A percentile compares a stretch with the other conserved stretches of the same genome.
phyloP scores from a whole-genome alignment of 1,140 invertebrate species.

The Drosophila guanche region DNA sequence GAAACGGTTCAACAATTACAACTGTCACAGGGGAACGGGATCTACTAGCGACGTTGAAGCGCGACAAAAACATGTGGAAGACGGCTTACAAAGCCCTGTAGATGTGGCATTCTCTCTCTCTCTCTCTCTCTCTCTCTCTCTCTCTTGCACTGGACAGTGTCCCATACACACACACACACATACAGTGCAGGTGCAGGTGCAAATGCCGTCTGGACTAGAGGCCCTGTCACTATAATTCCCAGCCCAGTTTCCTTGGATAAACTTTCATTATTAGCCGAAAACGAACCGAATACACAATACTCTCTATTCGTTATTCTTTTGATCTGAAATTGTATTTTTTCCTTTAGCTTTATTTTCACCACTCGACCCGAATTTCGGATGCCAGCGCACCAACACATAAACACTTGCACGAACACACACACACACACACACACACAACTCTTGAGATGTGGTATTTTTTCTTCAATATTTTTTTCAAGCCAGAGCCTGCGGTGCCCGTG shows the following conservation, averaged over 20 bases:
- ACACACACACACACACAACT: constrained; percentile 21
- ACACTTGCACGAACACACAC: constrained; percentile 29
- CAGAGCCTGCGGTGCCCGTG: constrained; percentile 5
- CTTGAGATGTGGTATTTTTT: constrained; percentile 58
- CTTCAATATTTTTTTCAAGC: constrained; percentile 17
- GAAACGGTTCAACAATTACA: constrained; percentile 54
- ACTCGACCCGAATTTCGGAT: constrained; percentile 74
- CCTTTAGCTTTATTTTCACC: constrained; percentile 70
- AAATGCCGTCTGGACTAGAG: too few species aligned
- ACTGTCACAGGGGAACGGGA: not conserved
- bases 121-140: too few species aligned
- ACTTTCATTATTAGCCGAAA: too few species aligned
- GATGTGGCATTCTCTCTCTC: too few species aligned
- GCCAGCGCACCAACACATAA: constrained; percentile 39
- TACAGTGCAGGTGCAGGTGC: too few species aligned
- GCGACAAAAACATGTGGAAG: constrained; percentile 11
- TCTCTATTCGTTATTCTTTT: constrained; percentile 35
- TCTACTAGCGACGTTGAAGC: not conserved
- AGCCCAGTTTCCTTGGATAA: not conserved
- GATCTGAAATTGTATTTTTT: constrained; percentile 29
- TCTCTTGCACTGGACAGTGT: constrained; percentile 1
- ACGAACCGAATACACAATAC: not conserved
- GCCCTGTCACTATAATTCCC: not conserved
- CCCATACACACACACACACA: not conserved
- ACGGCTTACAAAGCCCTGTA: constrained; percentile 1